These are phyloP conservation scores for Saccopteryx bilineata DNA, from an alignment of 2,113 vertebrate genomes.

Conservation along the genomic window DNA sequence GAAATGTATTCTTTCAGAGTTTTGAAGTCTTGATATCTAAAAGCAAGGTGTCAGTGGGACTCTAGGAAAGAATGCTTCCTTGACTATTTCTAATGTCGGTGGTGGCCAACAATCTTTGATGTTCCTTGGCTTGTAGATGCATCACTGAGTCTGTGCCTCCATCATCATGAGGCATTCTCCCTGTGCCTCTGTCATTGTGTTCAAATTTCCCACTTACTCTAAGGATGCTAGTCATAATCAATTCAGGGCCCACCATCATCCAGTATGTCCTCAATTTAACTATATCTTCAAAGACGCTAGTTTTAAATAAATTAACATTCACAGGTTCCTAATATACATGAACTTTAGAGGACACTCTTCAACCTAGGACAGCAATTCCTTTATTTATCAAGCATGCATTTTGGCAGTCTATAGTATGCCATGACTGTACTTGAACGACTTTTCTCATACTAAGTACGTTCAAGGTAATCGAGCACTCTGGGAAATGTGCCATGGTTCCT, in stretches of 20 bases:
- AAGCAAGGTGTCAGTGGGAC: not conserved
- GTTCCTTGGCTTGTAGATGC: not conserved
- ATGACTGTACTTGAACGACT: not conserved
- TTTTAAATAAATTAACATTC: not conserved
- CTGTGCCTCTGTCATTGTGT: not conserved
- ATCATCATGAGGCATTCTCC: not conserved
- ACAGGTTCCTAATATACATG: not conserved
- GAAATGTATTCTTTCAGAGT: not conserved
- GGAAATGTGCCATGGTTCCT: constrained; percentile 13
- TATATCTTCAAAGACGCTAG: not conserved
- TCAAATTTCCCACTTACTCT: not conserved
- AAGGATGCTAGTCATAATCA: not conserved
- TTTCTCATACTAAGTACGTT: constrained; percentile 34
- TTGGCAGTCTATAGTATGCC: not conserved
- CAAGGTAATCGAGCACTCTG: not conserved
- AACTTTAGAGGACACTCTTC: not conserved
- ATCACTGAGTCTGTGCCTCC: not conserved
- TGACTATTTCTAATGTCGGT: not conserved
- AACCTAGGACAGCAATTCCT: not conserved
- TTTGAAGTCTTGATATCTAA: not conserved
- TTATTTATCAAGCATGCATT: constrained; percentile 11
- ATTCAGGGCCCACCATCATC: not conserved
- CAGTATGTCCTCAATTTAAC: not conserved
- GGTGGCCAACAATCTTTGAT: not conserved
- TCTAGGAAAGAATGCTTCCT: not conserved